phyloP scores from a whole-genome alignment of 2,888 invertebrate genomes.

The Priocnemis perturbator region DNA sequence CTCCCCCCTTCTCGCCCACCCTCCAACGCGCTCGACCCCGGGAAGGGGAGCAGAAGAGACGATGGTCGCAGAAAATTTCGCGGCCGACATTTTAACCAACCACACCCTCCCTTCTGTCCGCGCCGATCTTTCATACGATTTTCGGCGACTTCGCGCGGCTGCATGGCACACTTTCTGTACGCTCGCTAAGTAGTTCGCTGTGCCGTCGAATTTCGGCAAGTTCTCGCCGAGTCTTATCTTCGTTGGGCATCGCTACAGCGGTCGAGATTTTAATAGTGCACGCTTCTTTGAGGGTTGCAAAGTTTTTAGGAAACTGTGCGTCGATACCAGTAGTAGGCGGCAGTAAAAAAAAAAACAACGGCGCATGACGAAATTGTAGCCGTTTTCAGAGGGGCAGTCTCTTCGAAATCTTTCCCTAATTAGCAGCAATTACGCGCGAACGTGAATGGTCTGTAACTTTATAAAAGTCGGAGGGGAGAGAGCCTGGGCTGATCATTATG shows the following conservation, averaged over 20 bases:
- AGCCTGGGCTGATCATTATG: slow-evolving; percentile 51
- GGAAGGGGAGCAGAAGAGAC: slow-evolving; percentile 20
- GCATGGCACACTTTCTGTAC: background rate
- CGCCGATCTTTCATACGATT: slow-evolving; percentile 20
- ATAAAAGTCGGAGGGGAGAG: slow-evolving; percentile 49
- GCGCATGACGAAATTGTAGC: no score
- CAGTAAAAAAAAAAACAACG: no score
- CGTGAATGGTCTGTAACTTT: slow-evolving; percentile 44
- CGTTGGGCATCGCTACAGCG: no score
- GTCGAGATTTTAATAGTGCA: no score
- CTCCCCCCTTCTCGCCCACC: slow-evolving; percentile 6
- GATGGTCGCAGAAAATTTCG: slow-evolving; percentile 40
- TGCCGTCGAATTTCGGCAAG: no score
- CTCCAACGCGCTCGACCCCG: background rate
- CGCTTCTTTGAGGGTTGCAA: no score
- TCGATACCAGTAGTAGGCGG: no score
- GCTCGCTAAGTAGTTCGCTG: no score
- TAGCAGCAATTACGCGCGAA: slow-evolving; percentile 49
- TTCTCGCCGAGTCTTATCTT: no score
- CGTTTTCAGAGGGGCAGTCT: no score
- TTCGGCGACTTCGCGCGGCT: slow-evolving; percentile 18
- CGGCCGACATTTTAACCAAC: slow-evolving; percentile 63
- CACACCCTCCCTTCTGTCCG: slow-evolving; percentile 53
- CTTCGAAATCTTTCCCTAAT: slow-evolving; percentile 41
- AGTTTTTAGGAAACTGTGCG: no score